These are phyloP conservation scores for Pangasius krempfi DNA, from an alignment of 2,797 vertebrate genomes.

Conservation along the genomic window DNA sequence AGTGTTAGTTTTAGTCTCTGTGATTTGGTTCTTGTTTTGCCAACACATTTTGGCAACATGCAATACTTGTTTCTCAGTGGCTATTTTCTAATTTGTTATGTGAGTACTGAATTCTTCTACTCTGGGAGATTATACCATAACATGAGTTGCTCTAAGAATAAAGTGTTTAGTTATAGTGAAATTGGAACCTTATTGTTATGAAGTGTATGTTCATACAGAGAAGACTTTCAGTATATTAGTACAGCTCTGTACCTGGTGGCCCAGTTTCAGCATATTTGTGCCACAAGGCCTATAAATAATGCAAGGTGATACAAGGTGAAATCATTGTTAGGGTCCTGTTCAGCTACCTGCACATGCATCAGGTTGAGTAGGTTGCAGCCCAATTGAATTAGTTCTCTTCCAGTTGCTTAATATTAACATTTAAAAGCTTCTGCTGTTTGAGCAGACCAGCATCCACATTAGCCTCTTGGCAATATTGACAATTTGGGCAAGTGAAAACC, in stretches of 20 bases:
- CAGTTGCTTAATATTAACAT: conserved; percentile 37
- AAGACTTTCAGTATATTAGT: background rate
- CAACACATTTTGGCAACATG: background rate
- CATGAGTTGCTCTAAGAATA: conserved; percentile 35
- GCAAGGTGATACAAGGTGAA: conserved; percentile 33
- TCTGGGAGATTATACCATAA: background rate
- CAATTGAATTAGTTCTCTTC: conserved; percentile 54
- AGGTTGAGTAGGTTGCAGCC: conserved; percentile 37
- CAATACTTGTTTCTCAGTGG: background rate
- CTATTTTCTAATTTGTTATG: background rate
- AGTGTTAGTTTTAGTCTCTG: background rate
- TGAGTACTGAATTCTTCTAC: conserved; percentile 14
- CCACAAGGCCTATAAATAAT: conserved; percentile 4
- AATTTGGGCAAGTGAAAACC: conserved; percentile 31
- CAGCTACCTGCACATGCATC: conserved; percentile 52
- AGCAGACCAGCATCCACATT: conserved; percentile 35
- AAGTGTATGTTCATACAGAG: background rate
- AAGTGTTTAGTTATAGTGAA: background rate
- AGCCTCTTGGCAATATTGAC: conserved; percentile 33
- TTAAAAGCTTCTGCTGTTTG: conserved; percentile 55
- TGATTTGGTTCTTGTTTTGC: background rate
- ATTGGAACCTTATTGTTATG: background rate
- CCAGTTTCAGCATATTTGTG: conserved; percentile 8
- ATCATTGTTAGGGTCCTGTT: conserved; percentile 34
- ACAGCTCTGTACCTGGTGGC: background rate